Evolutionary conservation across 2,888 invertebrate species (phyloP), one percentile per base, ranked within the genome.

Genomic region (Bombylius discolor): DNA sequence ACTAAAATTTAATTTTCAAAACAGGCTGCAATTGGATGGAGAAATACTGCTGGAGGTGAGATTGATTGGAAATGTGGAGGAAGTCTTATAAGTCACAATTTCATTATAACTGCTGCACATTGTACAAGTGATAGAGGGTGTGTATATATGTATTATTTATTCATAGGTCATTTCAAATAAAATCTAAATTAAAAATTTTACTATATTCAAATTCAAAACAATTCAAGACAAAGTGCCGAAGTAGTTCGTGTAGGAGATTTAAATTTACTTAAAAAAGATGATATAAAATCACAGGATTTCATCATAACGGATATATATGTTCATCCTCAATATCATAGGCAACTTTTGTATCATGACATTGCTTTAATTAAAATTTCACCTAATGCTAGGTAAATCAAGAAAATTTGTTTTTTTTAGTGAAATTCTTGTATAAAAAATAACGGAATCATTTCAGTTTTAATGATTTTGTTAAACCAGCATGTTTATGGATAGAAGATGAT

Each of bases 281-380:
- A 76, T 57, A 71, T 69, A 11, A 65, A 69, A 0, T 64, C 70
- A 34, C 73, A 76, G 54, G 64, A 64, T 56, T 71, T 72, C 56
- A 59, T 62, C 5, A 68, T 78, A 6, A 63, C 62, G 3, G 61
- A 69, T 54, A 68, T 75, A 39, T 68, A 72, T 45, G 59, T 64
- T 13, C 76, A 78, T 65, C 76, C 76, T n/a, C 61, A 70, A 5
- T 77, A 77, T 62, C 65, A 63, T 45, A 67, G 67, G 36, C 68
- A 72, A 4, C 62, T 65, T 1, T 75, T 77, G 46, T 84, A 85
- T 70, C 72, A 83, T 61, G 85, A 85, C 63, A 81, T 85, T 52
- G 83, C 82, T 0, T 68, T 85, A 0, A 53, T 85, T 1, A 75
- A 79, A 62, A 67, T 84, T 23, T 49, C 52, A 4, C 45, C 45